phyloP scores from a whole-genome alignment of 2,888 invertebrate genomes.

The Agrotis exclamationis region DNA sequence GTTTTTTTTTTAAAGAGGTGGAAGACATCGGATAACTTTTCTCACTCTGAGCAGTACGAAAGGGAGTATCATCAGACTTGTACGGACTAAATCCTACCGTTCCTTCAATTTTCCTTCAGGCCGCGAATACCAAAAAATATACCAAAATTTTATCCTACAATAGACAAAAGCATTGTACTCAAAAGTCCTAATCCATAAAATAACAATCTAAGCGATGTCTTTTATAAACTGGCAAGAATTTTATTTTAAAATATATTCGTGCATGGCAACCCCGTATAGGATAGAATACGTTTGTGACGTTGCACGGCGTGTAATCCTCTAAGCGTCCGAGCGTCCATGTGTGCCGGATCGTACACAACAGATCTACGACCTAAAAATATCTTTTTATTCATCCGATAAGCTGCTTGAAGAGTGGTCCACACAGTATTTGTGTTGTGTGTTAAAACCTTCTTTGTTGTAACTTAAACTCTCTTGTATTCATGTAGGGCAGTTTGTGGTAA shows the following conservation, averaged over 20 bases:
- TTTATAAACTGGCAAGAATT: slow-evolving; percentile 1
- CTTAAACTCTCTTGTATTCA: slow-evolving; percentile 40
- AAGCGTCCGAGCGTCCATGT: slow-evolving; percentile 57
- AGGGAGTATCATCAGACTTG: too few species aligned
- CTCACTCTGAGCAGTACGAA: too few species aligned
- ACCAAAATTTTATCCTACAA: background rate
- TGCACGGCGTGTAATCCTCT: slow-evolving; percentile 61
- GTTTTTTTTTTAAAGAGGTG: too few species aligned
- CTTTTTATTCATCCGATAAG: slow-evolving; percentile 64
- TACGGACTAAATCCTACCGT: too few species aligned
- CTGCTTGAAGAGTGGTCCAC: slow-evolving; percentile 55
- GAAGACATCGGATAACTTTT: too few species aligned
- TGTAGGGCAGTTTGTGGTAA: slow-evolving; percentile 12
- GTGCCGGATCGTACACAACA: slow-evolving; percentile 56
- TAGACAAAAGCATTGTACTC: background rate
- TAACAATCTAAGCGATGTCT: background rate
- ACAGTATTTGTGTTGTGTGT: slow-evolving; percentile 46
- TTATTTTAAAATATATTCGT: slow-evolving; percentile 31
- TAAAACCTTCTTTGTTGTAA: slow-evolving; percentile 55
- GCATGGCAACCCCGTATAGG: slow-evolving; percentile 31
- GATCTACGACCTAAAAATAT: slow-evolving; percentile 65
- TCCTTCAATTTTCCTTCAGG: too few species aligned
- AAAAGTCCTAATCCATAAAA: background rate
- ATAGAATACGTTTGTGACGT: slow-evolving; percentile 54
- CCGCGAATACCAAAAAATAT: too few species aligned